Evolutionary conservation across 2,113 vertebrate genomes (phyloP), one percentile per base, ranked within the genome.

Genomic region (Clarias gariepinus): DNA sequence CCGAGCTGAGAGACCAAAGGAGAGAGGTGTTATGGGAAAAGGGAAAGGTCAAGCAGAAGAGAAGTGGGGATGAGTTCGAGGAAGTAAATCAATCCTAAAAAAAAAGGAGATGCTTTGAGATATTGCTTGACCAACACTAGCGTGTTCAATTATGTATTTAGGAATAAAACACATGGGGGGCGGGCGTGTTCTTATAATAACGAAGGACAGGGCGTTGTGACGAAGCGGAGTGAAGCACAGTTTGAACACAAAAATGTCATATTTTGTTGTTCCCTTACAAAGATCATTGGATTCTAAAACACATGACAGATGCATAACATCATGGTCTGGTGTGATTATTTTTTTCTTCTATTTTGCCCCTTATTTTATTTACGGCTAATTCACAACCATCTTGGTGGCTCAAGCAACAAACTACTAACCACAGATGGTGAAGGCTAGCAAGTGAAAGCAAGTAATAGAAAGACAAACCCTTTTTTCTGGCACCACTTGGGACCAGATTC

Each of bases 1-100:
- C n/a, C 1, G 52, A 73, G 55, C 81, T 63, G 87, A 63, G 9
- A 83, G 68, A 69, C 77, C 53, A 81, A 80, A 74, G 83, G 81
- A 76, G 71, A 71, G 66, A 58, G 7, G 88, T 36, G 64, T 84
- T 76, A 52, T n/a, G 0, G 18, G 36, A 87, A 47, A 88, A 91
- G 87, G 87, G 88, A 90, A 89, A 85, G 63, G 68, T 61, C 71
- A 89, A 83, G 80, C 86, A 81, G 36, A 60, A 66, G 83, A 80
- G 79, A 68, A 69, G 53, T 18, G 47, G 73, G 68, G 36, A 85
- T 36, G 30, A 23, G 28, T 61, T 77, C 58, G 58, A 85, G 16
- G 64, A 25, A 73, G 85, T 41, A 83, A 47, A 79, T 12, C 13
- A 55, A 36, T 36, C 28, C 25, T 53, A 5, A 61, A 80, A 80